Base-by-base conservation (phyloP, 1,140 invertebrate genomes). In the Zaprionus nigranus region DNA sequence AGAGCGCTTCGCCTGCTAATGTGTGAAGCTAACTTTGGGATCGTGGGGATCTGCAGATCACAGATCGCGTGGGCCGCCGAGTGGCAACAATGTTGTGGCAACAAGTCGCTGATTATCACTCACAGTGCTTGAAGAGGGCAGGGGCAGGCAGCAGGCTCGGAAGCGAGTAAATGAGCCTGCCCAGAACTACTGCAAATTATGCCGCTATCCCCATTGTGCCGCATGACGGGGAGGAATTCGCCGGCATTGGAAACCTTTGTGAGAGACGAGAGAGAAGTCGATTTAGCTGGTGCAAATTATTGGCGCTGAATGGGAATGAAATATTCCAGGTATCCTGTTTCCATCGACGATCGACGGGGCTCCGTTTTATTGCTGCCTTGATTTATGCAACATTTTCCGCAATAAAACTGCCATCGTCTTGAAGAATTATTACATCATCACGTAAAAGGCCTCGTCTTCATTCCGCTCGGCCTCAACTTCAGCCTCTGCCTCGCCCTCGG, bases 401-500 rank as follows among this genome's bases (percentile, higher is more conserved):
- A 88, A 88, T 88, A 84, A 88, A 88, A 88, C 73, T 88, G 84
- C 85, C 84, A 88, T 74, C 75, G 66, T 84, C 75, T 75, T 68
- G 56, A 90, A 88, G 85, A 88, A 88, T 84, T 88, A 88, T 88
- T 88, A 88, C 84, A 88, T 88, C 84, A 88, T 88, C 84, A 88
- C 81, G 75, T 88, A 88, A 88, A 84, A 74, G 84, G 81, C 81
- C 73, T 78, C 56, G 56, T 57, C 70, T 64, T 61, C 34, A 51
- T 63, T 46, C 15, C 64, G 65, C 46, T 69, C 49, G 24, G 30
- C 13, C 17, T 59, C 60, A 53, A 59, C 56, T 53, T 66, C 70
- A 38, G 56, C 54, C 36, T 67, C 53, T 56, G 61, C 60, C 40
- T 54, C 46, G 64, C 51, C 60, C 40, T 49, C 46, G 64, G 82